These are phyloP conservation scores for Alligator mississippiensis DNA, from an alignment of 2,113 vertebrate species.

Conservation along the genomic window DNA sequence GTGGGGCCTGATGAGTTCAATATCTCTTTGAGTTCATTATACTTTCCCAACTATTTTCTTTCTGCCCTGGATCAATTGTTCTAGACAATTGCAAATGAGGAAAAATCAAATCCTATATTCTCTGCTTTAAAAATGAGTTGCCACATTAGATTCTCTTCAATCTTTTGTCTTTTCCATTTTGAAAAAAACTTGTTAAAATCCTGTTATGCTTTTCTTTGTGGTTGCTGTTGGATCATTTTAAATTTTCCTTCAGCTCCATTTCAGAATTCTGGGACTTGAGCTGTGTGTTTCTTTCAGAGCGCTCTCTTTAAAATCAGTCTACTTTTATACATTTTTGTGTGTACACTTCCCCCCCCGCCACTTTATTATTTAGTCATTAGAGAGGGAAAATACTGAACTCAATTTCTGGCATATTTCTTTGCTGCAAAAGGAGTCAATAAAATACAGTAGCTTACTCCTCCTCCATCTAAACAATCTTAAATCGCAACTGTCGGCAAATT, in stretches of 20 bases:
- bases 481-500: conserved; percentile 22
- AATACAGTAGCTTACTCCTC: neutral
- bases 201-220: conserved; percentile 49
- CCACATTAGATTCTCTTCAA: conserved; percentile 38
- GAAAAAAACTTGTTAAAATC: conserved; percentile 29
- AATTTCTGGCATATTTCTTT: conserved; percentile 68
- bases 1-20: no score
- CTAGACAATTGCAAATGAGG: neutral
- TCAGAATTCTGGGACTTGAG: conserved; percentile 51
- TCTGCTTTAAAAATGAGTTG: conserved; percentile 5
- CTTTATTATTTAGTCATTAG: conserved; percentile 66
- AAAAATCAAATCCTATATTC: conserved; percentile 39
- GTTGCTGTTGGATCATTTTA: neutral
- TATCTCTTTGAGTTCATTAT: no score
- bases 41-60: no score
- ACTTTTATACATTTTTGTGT: conserved; percentile 43
- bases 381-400: conserved; percentile 21
- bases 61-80: conserved; percentile 60
- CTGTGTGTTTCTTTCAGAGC: conserved; percentile 56
- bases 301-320: conserved; percentile 74
- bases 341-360: neutral
- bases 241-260: neutral
- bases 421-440: neutral
- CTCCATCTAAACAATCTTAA: conserved; percentile 29
- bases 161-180: neutral